These are phyloP conservation scores for Steinernema carpocapsae DNA, from an alignment of 2,888 invertebrate species.

Conservation along the genomic window DNA sequence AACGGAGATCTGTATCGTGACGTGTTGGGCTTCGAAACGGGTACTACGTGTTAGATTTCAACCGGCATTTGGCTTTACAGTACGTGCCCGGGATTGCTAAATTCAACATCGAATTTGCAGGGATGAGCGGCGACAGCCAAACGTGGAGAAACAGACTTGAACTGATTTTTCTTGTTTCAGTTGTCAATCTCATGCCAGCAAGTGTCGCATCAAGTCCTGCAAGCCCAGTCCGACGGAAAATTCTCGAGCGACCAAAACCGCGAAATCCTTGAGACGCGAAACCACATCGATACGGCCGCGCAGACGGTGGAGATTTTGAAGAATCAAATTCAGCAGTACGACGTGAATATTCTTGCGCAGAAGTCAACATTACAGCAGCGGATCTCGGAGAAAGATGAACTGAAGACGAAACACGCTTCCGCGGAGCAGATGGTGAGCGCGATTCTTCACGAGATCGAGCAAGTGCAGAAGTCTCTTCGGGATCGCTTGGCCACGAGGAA, in stretches of 20 bases:
- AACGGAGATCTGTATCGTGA: not conserved
- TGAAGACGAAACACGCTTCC: not conserved
- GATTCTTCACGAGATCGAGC: constrained; percentile 1
- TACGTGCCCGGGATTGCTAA: too few relatives aligned
- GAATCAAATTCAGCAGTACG: constrained; percentile 15
- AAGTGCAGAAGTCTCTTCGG: not conserved
- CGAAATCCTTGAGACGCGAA: constrained; percentile 60
- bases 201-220: constrained; percentile 63
- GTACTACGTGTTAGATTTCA: too few relatives aligned
- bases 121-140: too few relatives aligned
- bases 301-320: constrained; percentile 17
- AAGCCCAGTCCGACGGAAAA: constrained; percentile 61
- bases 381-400: not conserved
- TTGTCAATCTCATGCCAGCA: constrained; percentile 67
- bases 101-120: too few relatives aligned
- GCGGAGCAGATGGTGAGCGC: not conserved
- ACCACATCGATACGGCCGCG: constrained; percentile 37
- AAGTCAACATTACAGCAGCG: constrained; percentile 4
- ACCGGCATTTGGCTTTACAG: too few relatives aligned
- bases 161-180: too few relatives aligned
- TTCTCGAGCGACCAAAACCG: constrained; percentile 45
- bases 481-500: not conserved
- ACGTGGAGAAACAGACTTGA: too few relatives aligned
- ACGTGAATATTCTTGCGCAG: constrained; percentile 1
- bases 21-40: too few relatives aligned